Evolutionary conservation across 2,113 vertebrate species (phyloP).

Genomic region (Prolemur simus): DNA sequence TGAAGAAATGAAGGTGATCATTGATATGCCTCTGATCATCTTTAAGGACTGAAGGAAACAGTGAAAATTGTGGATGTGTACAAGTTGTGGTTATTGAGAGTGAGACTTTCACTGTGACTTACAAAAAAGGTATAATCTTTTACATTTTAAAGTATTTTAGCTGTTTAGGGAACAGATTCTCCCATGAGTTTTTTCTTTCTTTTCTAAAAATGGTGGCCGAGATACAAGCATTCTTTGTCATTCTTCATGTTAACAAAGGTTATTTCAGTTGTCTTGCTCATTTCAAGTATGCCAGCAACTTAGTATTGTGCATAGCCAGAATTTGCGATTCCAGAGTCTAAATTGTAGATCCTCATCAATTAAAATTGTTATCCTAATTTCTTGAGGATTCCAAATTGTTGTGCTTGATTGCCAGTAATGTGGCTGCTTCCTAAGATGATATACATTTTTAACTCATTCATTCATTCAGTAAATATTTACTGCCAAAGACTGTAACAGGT

Average conservation of each 20-base stretch:
- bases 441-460: background rate
- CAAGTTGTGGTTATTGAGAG: background rate
- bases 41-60: background rate
- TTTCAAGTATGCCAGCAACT: background rate
- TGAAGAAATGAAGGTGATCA: background rate
- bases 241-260: background rate
- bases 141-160: background rate
- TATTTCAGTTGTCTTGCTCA: background rate
- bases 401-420: background rate
- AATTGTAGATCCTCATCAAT: background rate
- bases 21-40: background rate
- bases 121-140: background rate
- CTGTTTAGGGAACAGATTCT: background rate
- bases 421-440: background rate
- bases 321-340: background rate
- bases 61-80: background rate
- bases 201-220: background rate
- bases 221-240: background rate
- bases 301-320: constrained; percentile 1
- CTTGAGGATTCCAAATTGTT: constrained; percentile 25
- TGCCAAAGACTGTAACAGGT: background rate
- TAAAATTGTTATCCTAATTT: background rate
- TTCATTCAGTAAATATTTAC: background rate
- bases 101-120: background rate
- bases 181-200: background rate